A percentile compares a stretch with the other conserved stretches of the same genome.
Evolutionary conservation across 2,797 vertebrate species (phyloP).

Genomic region (Melanogrammus aeglefinus): DNA sequence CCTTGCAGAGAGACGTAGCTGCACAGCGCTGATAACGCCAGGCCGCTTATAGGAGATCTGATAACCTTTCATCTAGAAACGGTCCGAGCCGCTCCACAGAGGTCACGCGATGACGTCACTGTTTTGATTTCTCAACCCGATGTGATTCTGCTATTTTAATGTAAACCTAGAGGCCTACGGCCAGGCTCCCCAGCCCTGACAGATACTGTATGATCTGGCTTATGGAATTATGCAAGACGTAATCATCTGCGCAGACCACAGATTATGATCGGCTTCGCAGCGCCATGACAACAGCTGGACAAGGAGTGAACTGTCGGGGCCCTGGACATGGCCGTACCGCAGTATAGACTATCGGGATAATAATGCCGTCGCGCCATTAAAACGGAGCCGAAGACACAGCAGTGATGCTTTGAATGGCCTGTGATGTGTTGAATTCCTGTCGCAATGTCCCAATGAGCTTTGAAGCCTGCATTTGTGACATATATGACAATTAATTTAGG

Average conservation of each 20-base stretch:
- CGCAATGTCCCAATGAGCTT: neutral
- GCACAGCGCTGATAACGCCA: neutral
- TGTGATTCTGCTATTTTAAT: neutral
- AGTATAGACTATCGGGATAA: neutral
- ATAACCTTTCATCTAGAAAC: neutral
- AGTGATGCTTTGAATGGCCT: constrained; percentile 31
- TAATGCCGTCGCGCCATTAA: neutral
- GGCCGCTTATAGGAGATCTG: neutral
- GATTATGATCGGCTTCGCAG: constrained; percentile 58
- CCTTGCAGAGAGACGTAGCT: neutral
- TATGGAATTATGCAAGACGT: constrained; percentile 68
- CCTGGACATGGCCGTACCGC: neutral
- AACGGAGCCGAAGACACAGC: constrained; percentile 16
- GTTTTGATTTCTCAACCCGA: neutral
- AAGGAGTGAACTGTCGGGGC: constrained; percentile 37
- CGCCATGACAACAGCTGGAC: constrained; percentile 42
- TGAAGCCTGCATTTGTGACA: neutral
- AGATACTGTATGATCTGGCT: constrained; percentile 48
- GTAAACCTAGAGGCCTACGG: constrained; percentile 14
- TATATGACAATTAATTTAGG: neutral
- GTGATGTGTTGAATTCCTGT: constrained; percentile 25
- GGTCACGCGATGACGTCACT: neutral
- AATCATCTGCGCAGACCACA: constrained; percentile 10
- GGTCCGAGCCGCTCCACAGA: neutral
- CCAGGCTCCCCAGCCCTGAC: constrained; percentile 12